Base-by-base conservation (phyloP, 2,888 invertebrate species). In the Erebia palarica region DNA sequence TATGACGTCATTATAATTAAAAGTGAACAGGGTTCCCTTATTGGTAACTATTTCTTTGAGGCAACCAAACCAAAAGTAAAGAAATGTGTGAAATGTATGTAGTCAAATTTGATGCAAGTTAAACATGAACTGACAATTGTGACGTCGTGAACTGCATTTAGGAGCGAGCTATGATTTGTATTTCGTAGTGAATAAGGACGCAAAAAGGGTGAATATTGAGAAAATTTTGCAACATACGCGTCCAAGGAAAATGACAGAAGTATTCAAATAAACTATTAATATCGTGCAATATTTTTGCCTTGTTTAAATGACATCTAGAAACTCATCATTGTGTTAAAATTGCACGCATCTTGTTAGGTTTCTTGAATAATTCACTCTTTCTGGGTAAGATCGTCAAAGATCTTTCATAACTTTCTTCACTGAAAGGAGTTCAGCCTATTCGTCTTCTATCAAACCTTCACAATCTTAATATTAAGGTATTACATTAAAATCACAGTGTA, bases 401-500 rank as follows among this genome's bases (percentile, higher is more conserved):
- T 76, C 64, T 70, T 74, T 70, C 66, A 71, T 69, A 83, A 83
- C 81, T 87, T 81, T 84, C 81, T 83, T 80, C 71, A 68, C 36
- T 66, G 65, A 75, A 78, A 77, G 77, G 79, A 79, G 76, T 74
- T 74, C 82, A 83, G 86, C 87, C 85, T 86, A 87, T 88, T 72
- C 88, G 82, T 79, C 78, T 77, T 76, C 78, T 75, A 72, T 81
- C 67, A 81, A 82, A 81, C 82, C 81, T 71, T 86, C 86, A 83
- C 85, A 78, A 79, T 83, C 80, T 84, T 78, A 83, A 84, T 80
- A 78, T 77, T 86, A 87, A 87, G 84, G 77, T 84, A 80, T 83
- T 80, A 84, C 82, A 77, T 78, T 81, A 58, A 58, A 58, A 27
- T 88, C 89, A 86, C 88, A 84, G 83, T 88, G 86, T 90, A 91